Evolutionary conservation across 1,140 invertebrate genomes (phyloP), one percentile per base, ranked within the genome.

Genomic region (Neotoxoptera formosana): DNA sequence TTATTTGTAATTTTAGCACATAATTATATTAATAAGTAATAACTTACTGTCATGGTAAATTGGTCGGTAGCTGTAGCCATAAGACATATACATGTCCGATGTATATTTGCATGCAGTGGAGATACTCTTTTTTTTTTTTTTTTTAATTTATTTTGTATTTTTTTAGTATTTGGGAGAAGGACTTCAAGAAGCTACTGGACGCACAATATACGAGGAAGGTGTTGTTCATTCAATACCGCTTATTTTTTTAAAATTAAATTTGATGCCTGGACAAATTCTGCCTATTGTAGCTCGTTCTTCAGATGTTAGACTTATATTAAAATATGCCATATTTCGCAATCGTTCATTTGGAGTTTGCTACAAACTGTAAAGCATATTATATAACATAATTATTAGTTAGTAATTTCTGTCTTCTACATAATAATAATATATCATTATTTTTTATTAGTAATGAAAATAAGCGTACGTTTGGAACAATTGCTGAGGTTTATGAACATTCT

Each of bases 81-180:
- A 41, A 41, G 41, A 41, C 41, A 41, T 41, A 41, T 41, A 1
- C 41, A 41, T 41, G 41, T 41, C 41, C 4, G 41, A 41, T 41
- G 41, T 41, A 41, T 41, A 41, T 41, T 4, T 41, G 41, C 41
- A 41, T 41, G 41, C 41, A 41, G 41, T 41, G 41, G 41, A 41
- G 41, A 41, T 41, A 41, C 41, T 41, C 41, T 41, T 41, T 41
- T n/a, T n/a, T n/a, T n/a, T n/a, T n/a, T n/a, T 30, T 67, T 67
- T 67, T 76, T n/a, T 17, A 76, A 76, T 14, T 76, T 17, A 76
- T 76, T 76, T 3, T n/a, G 17, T n/a, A 23, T 88, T 88, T 2
- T 67, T 90, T 90, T 67, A 93, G 91, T 93, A 93, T 53, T 84
- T 93, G 17, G 91, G 91, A 56, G 51, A 83, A n/a, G 47, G 81